These are phyloP conservation scores for Drosophila gaucha DNA, from an alignment of 2,888 invertebrate genomes.

Conservation along the genomic window DNA sequence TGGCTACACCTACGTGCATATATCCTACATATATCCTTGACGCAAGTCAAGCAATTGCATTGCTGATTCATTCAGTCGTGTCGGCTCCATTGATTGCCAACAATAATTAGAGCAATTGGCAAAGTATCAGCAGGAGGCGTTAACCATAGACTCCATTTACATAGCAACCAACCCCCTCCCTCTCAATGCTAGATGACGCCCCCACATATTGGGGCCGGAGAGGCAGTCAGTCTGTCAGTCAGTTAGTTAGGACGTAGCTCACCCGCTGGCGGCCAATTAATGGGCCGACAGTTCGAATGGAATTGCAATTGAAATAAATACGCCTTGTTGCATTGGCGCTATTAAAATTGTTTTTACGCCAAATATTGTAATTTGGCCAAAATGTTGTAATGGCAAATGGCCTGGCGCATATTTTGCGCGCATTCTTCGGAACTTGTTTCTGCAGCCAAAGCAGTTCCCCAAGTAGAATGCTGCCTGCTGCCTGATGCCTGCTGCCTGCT, in stretches of 20 bases:
- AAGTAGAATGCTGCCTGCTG: not conserved
- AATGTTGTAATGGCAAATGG: conserved; percentile 62
- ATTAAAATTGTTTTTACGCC: conserved; percentile 37
- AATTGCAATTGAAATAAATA: conserved; percentile 42
- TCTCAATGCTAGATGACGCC: not conserved
- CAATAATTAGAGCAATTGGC: conserved; percentile 47
- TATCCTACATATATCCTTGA: conserved; percentile 9
- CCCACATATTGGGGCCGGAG: not conserved
- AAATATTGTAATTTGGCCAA: conserved; percentile 53
- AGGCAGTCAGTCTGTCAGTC: not conserved
- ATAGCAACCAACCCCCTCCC: conserved; percentile 1
- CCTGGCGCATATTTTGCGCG: conserved; percentile 45
- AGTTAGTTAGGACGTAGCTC: conserved; percentile 6
- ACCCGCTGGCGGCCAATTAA: conserved; percentile 57
- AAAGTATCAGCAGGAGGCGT: conserved; percentile 29
- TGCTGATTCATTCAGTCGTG: conserved; percentile 17
- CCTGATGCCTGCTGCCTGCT: not conserved
- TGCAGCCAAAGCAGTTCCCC: conserved; percentile 5
- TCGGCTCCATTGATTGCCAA: conserved; percentile 36
- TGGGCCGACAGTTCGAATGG: conserved; percentile 50
- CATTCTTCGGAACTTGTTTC: conserved; percentile 61
- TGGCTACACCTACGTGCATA: not conserved
- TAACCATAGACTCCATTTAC: conserved; percentile 7
- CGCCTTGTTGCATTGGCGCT: conserved; percentile 36
- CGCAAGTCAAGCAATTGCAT: conserved; percentile 5